These are phyloP conservation scores for Tetragonula carbonaria DNA, from an alignment of 2,888 invertebrate genomes.

Conservation along the genomic window DNA sequence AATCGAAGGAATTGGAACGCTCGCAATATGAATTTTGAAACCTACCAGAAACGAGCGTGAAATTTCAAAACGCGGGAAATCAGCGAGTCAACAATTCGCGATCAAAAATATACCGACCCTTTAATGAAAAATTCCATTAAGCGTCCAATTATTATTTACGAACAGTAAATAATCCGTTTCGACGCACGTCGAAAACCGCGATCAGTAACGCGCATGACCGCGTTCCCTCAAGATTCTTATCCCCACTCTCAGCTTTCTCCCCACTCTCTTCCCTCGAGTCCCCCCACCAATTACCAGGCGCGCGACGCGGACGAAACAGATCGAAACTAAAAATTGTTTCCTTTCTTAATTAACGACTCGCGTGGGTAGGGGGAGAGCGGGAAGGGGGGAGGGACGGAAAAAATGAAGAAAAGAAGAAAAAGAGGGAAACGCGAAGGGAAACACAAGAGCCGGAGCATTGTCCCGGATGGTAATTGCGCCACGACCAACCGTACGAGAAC, in stretches of 20 bases:
- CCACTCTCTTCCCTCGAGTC: too few species aligned
- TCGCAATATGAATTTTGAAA: too few species aligned
- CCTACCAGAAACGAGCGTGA: too few species aligned
- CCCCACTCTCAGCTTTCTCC: too few species aligned
- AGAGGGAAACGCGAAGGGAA: constrained; percentile 8
- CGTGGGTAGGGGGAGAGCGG: background rate
- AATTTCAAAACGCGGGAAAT: too few species aligned
- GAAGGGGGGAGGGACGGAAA: background rate
- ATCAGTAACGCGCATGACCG: background rate
- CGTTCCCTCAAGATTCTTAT: background rate
- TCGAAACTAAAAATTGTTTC: constrained; percentile 29
- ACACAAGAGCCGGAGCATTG: constrained; percentile 41
- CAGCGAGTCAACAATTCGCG: too few species aligned
- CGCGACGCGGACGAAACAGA: background rate
- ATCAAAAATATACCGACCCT: too few species aligned
- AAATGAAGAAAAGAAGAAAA: background rate
- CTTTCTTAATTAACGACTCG: constrained; percentile 63
- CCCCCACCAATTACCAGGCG: constrained; percentile 33
- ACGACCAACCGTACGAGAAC: constrained; percentile 10
- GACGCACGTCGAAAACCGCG: too few species aligned
- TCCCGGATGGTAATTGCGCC: constrained; percentile 41
- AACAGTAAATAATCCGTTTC: too few species aligned
- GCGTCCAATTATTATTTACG: too few species aligned
- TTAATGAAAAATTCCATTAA: too few species aligned
- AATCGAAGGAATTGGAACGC: too few species aligned